Evolutionary conservation across 2,113 vertebrate species (phyloP).

Genomic region (Rafetus swinhoei): DNA sequence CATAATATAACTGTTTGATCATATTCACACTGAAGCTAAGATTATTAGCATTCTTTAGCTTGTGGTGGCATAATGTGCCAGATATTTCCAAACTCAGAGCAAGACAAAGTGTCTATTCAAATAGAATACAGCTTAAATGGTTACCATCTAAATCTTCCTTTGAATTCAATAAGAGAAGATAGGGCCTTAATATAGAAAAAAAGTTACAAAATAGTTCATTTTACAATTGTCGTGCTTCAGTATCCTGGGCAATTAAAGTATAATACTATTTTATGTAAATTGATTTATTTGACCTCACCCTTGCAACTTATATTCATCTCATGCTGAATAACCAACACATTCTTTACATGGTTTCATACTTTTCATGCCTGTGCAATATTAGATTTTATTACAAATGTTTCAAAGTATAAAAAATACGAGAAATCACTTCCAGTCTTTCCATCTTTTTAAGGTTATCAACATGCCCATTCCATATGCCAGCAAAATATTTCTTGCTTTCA

Average conservation of each 20-base stretch:
- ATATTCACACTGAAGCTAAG: background rate
- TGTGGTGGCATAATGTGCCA: accelerated
- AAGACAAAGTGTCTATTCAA: background rate
- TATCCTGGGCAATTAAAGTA: background rate
- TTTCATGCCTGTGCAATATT: background rate
- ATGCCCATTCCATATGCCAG: background rate
- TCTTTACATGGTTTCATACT: background rate
- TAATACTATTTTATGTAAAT: accelerated
- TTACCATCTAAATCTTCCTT: background rate
- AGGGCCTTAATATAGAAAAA: background rate
- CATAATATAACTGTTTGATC: background rate
- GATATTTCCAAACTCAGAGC: background rate
- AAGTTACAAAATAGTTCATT: background rate
- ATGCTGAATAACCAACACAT: accelerated
- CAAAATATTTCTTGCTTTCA: background rate
- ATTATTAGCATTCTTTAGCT: background rate
- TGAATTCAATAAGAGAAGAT: background rate
- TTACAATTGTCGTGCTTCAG: accelerated
- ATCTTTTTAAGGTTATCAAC: too few species aligned
- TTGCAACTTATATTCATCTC: background rate
- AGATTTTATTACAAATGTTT: background rate
- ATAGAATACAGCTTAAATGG: accelerated
- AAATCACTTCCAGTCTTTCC: background rate
- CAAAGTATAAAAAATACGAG: accelerated
- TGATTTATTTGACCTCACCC: background rate